phyloP scores from a whole-genome alignment of 2,113 vertebrate genomes.

The Tragelaphus imberbis region DNA sequence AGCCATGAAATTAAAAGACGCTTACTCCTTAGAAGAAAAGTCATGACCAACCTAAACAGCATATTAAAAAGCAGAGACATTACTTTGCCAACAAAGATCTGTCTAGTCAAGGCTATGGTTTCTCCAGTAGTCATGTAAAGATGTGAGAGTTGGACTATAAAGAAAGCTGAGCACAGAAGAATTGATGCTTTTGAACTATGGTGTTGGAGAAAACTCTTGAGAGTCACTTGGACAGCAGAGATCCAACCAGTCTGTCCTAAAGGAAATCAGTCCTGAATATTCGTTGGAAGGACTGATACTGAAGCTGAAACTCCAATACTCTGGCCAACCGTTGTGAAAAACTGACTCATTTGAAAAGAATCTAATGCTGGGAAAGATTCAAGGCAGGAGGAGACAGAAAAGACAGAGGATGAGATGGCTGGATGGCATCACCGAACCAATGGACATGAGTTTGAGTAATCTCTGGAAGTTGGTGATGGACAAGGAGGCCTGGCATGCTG shows the following conservation, averaged over 20 bases:
- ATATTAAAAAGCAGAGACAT: neutral
- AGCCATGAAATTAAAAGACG: neutral
- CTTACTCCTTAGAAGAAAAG: neutral
- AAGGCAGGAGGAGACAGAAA: neutral
- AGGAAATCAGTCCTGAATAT: neutral
- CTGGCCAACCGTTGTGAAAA: neutral
- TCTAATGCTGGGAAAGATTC: neutral
- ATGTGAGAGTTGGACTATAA: neutral
- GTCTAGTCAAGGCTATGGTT: neutral
- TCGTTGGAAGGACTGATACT: neutral
- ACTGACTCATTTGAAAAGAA: neutral
- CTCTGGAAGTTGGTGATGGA: neutral
- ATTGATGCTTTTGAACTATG: neutral
- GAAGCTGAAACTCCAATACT: neutral
- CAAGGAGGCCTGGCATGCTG: neutral
- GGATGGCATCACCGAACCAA: neutral
- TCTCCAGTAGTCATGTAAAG: neutral
- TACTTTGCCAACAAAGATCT: neutral
- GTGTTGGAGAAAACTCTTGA: neutral
- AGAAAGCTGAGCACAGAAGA: neutral
- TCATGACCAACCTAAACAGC: neutral
- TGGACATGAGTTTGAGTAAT: neutral
- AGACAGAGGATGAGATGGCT: fast-evolving
- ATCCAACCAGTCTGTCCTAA: neutral
- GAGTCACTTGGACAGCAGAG: neutral